These are phyloP conservation scores for Spatula clypeata DNA, from an alignment of 2,797 vertebrate species.

Conservation along the genomic window DNA sequence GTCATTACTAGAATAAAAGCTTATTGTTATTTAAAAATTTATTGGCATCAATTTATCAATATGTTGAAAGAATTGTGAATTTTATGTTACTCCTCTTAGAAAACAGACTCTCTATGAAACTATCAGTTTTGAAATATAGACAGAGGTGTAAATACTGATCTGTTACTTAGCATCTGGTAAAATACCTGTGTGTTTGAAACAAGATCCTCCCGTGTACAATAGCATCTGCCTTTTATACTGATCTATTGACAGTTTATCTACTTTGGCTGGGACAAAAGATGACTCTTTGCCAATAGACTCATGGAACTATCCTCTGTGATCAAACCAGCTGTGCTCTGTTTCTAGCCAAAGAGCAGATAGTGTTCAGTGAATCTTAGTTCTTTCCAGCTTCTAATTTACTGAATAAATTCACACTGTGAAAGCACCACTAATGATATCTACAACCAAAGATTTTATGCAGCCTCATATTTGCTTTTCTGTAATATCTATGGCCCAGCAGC, in stretches of 20 bases:
- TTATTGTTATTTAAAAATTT: background rate
- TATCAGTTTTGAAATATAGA: background rate
- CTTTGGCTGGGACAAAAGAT: background rate
- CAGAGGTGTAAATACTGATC: background rate
- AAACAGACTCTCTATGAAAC: background rate
- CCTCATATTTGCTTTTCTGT: background rate
- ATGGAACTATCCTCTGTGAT: background rate
- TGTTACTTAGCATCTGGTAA: background rate
- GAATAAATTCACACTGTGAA: constrained; percentile 10
- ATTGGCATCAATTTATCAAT: background rate
- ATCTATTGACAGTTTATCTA: background rate
- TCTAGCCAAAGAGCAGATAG: constrained; percentile 9
- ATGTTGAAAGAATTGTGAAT: background rate
- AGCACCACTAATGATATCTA: background rate
- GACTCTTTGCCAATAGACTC: background rate
- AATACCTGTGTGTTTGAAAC: background rate
- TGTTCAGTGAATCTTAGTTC: background rate
- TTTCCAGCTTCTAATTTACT: constrained; percentile 1
- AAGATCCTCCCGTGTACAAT: background rate
- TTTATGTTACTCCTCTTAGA: background rate
- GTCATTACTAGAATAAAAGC: background rate
- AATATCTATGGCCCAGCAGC: background rate
- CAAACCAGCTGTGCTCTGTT: constrained; percentile 33
- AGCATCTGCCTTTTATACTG: background rate
- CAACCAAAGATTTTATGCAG: background rate